Evolutionary conservation across 2,797 vertebrate genomes (phyloP).

Genomic region (Catharus ustulatus): DNA sequence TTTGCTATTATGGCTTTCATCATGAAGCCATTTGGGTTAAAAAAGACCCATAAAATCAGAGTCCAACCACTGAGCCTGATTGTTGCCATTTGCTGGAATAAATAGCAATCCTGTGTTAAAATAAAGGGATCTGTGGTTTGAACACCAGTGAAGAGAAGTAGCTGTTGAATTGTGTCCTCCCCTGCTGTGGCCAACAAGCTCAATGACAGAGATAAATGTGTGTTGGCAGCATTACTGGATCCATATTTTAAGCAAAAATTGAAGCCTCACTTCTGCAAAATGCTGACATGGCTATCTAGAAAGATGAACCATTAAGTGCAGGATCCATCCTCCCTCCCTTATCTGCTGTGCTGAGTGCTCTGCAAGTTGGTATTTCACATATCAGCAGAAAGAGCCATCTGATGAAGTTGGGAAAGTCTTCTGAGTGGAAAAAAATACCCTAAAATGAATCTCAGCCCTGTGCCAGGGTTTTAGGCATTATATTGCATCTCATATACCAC

Average conservation of each 20-base stretch:
- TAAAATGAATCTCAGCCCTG: neutral
- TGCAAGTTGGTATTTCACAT: neutral
- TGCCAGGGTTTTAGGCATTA: neutral
- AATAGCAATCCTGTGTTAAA: neutral
- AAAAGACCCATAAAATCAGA: neutral
- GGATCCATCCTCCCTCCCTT: neutral
- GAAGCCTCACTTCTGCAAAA: conserved; percentile 22
- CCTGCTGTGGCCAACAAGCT: conserved; percentile 28
- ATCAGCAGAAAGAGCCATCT: neutral
- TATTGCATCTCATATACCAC: neutral
- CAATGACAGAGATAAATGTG: conserved; percentile 61
- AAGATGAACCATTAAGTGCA: neutral
- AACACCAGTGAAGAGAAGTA: neutral
- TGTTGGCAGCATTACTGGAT: conserved; percentile 13
- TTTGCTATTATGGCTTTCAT: neutral
- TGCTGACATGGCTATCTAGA: conserved; percentile 14
- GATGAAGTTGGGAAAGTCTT: neutral
- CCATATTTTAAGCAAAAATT: conserved; percentile 70
- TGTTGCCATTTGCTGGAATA: neutral
- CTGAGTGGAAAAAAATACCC: neutral
- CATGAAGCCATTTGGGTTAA: neutral
- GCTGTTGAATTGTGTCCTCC: conserved; percentile 9
- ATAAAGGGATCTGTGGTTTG: neutral
- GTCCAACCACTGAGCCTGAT: neutral
- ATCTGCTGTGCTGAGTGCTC: neutral